Conservation (phyloP, 2,113 vertebrate genomes). For the Catharus fuscescens region DNA sequence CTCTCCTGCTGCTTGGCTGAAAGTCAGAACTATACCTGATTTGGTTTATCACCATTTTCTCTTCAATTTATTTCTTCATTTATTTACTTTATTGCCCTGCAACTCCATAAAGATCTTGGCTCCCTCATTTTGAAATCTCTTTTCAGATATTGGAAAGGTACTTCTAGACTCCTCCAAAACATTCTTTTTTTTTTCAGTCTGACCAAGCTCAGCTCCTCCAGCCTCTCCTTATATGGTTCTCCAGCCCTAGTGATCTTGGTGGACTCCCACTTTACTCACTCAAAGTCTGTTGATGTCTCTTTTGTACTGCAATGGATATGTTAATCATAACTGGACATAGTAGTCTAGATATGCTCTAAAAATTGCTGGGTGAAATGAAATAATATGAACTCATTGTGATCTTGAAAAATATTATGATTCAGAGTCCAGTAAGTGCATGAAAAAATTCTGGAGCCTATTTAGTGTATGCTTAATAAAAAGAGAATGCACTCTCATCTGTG, state of each 20-base stretch:
- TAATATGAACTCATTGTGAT: background rate
- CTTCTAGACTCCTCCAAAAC: background rate
- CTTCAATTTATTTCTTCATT: background rate
- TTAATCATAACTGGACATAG: background rate
- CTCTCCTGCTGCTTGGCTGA: background rate
- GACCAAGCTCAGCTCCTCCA: background rate
- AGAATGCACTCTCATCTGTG: fast-evolving
- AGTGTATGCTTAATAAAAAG: background rate
- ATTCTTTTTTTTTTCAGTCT: background rate
- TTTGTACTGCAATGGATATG: background rate
- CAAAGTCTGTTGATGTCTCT: background rate
- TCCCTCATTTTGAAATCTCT: background rate
- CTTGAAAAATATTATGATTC: background rate
- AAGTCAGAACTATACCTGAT: background rate
- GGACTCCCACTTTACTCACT: background rate
- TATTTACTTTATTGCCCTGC: background rate
- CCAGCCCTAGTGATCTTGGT: background rate
- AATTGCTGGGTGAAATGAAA: background rate
- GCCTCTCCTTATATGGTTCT: background rate
- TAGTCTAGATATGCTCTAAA: background rate
- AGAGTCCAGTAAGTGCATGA: background rate
- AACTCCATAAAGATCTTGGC: background rate
- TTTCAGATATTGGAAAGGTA: background rate
- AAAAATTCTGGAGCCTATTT: background rate
- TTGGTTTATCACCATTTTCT: background rate